phyloP scores from a whole-genome alignment of 2,888 invertebrate genomes.

The Ernsta delagoae region DNA sequence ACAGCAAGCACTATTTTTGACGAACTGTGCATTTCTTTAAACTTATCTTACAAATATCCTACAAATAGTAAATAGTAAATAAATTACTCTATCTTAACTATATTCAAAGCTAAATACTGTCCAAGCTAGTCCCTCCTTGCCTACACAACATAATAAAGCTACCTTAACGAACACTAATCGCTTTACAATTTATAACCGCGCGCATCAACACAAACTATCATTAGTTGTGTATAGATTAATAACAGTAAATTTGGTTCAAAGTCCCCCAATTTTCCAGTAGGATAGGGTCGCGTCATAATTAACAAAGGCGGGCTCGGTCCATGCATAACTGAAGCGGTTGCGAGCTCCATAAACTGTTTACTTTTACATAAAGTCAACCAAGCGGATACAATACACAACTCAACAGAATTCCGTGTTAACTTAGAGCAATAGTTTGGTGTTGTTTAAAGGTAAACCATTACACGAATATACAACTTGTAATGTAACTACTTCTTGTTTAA shows the following conservation, averaged over 20 bases:
- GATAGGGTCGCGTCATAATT: slow-evolving; percentile 72
- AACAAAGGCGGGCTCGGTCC: slow-evolving; percentile 67
- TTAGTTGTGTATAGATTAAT: slow-evolving; percentile 13
- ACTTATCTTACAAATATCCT: too few relatives aligned
- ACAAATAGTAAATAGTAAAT: too few relatives aligned
- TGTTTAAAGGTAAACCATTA: not conserved
- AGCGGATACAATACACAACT: slow-evolving; percentile 13
- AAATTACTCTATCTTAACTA: not conserved
- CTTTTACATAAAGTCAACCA: slow-evolving; percentile 40
- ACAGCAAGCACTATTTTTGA: too few relatives aligned
- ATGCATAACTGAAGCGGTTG: slow-evolving; percentile 72
- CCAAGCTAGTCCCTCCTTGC: not conserved
- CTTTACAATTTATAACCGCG: not conserved
- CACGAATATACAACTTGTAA: not conserved
- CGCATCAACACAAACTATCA: not conserved
- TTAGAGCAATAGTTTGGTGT: not conserved
- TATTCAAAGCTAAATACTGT: not conserved
- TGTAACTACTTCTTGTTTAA: not conserved
- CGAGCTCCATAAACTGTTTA: slow-evolving; percentile 60
- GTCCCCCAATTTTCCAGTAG: slow-evolving; percentile 65
- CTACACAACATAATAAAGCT: not conserved
- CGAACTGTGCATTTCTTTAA: too few relatives aligned
- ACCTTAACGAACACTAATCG: slow-evolving; percentile 1
- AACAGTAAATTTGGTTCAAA: slow-evolving; percentile 44
- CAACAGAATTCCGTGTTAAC: not conserved